Evolutionary conservation across 1,140 invertebrate species (phyloP).

Genomic region (Diorhabda carinulata): DNA sequence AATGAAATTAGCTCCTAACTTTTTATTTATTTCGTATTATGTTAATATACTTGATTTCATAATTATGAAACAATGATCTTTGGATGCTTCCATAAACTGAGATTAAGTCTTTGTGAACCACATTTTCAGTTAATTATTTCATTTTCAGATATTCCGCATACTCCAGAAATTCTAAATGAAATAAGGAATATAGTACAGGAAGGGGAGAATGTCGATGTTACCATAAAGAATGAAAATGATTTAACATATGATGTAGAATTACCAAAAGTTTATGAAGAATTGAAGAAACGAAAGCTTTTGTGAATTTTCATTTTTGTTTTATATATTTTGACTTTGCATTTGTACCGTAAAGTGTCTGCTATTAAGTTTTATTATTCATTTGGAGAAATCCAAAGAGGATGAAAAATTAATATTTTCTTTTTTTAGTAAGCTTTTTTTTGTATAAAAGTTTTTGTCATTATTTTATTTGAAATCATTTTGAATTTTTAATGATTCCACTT

Average conservation of each 20-base stretch:
- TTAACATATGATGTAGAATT: slow-evolving; percentile 24
- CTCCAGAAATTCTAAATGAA: slow-evolving; percentile 7
- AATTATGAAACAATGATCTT: too few species aligned
- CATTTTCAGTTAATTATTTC: not conserved
- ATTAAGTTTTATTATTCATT: not conserved
- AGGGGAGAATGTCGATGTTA: slow-evolving; percentile 12
- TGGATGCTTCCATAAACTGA: too few species aligned
- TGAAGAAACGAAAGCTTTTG: slow-evolving; percentile 9
- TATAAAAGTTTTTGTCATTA: too few species aligned
- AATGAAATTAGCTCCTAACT: too few species aligned
- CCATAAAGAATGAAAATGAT: slow-evolving; percentile 22
- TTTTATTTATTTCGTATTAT: too few species aligned
- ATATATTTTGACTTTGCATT: too few species aligned
- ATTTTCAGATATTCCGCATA: slow-evolving; percentile 23
- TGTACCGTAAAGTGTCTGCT: not conserved
- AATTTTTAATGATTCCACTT: too few species aligned
- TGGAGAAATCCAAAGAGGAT: not conserved
- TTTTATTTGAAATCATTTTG: too few species aligned
- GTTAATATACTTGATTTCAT: too few species aligned
- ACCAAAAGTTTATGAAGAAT: slow-evolving; percentile 17
- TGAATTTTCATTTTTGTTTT: not conserved
- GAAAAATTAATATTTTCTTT: not conserved
- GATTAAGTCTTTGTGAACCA: too few species aligned
- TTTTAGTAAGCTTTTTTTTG: too few species aligned
- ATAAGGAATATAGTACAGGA: slow-evolving; percentile 24